These are phyloP conservation scores for Ormia ochracea DNA, from an alignment of 2,888 invertebrate species.

Conservation along the genomic window DNA sequence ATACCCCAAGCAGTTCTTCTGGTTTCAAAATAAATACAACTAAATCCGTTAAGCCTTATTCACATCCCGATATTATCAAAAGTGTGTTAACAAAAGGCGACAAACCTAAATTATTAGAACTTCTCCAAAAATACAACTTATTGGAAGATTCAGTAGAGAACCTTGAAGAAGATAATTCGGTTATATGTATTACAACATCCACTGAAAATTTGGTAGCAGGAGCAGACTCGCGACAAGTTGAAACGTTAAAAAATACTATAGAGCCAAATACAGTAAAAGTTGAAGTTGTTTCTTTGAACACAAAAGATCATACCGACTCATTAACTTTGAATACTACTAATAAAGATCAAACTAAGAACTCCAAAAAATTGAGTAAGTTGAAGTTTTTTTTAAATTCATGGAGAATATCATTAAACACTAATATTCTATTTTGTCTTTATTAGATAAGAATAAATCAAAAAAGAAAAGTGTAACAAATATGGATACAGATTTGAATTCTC, in stretches of 20 bases:
- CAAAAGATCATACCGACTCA: neutral
- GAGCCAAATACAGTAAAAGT: neutral
- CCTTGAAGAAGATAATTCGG: conserved; percentile 21
- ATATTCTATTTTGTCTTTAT: conserved; percentile 50
- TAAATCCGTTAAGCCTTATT: conserved; percentile 20
- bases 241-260: neutral
- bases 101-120: conserved; percentile 48
- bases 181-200: conserved; percentile 40
- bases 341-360: conserved; percentile 6
- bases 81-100: conserved; percentile 44
- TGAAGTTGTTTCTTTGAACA: neutral
- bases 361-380: conserved; percentile 40
- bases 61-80: conserved; percentile 42
- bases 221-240: neutral
- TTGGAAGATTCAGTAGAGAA: conserved; percentile 27
- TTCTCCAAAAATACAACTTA: conserved; percentile 26
- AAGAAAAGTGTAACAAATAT: conserved; percentile 22
- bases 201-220: conserved; percentile 35
- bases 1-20: conserved; percentile 15
- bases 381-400: conserved; percentile 34
- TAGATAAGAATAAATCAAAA: conserved; percentile 44
- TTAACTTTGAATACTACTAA: neutral
- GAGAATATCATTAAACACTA: conserved; percentile 45
- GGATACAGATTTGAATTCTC: conserved; percentile 28
- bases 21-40: conserved; percentile 1